Conservation (phyloP, 1,140 invertebrate genomes). For the Hirudo medicinalis region DNA sequence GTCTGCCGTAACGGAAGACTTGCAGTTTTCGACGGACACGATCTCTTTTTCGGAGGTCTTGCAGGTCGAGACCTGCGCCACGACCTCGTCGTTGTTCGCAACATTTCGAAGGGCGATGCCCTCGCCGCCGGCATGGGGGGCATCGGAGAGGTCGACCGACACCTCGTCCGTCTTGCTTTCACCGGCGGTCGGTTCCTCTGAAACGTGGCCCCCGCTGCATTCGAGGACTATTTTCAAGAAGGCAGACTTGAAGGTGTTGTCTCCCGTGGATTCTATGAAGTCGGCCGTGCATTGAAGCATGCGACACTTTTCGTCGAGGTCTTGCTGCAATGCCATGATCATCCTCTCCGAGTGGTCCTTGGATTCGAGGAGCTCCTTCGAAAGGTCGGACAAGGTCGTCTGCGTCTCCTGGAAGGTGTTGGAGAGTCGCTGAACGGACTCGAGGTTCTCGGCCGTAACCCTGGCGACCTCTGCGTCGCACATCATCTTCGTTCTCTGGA, state of each 20-base stretch:
- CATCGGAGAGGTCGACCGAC: background rate
- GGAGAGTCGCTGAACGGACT: background rate
- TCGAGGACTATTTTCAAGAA: background rate
- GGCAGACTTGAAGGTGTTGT: background rate
- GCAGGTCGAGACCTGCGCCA: background rate
- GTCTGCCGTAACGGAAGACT: too few relatives aligned
- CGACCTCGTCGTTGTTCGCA: background rate
- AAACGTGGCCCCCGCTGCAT: too few relatives aligned
- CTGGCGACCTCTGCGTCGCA: constrained; percentile 4
- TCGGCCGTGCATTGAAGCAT: background rate
- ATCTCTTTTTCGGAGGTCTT: background rate
- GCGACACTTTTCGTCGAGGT: constrained; percentile 1
- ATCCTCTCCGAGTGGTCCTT: background rate
- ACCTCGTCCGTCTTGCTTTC: background rate
- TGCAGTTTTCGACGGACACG: too few relatives aligned
- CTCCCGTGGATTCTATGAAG: background rate
- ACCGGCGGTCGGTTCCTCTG: background rate
- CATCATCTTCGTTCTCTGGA: background rate
- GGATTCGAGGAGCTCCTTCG: background rate
- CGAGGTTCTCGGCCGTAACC: background rate
- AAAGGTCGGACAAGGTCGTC: background rate
- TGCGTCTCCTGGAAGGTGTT: background rate
- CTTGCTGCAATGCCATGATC: background rate
- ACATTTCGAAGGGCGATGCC: background rate
- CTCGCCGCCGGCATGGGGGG: background rate